Evolutionary conservation across 2,797 vertebrate species (phyloP), one percentile per base, ranked within the genome.

Genomic region (Eidolon dupreanum): DNA sequence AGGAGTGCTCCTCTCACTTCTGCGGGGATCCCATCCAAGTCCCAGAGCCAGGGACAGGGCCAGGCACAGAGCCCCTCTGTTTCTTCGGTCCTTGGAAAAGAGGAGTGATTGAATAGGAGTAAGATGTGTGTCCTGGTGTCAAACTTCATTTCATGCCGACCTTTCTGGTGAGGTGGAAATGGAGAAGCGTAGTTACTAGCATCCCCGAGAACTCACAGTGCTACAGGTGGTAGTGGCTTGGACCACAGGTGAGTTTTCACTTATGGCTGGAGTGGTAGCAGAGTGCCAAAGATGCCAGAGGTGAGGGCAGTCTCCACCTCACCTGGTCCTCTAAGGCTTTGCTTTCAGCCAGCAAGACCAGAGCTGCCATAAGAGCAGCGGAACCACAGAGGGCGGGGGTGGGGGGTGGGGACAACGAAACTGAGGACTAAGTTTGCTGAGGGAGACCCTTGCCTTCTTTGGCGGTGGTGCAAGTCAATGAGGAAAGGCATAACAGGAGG

Each of bases 351-450:
- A 26, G 22, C 22, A 85, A 49, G 38, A 38, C 43, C 63, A 15
- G 57, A 41, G 49, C 11, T 17, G 68, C 31, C 77, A 81, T 0
- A 1, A 26, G 33, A 75, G 31, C 61, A 31, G 5, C 33, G 24
- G 22, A 51, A 49, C 8, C 17, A 8, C 0, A 2, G 6, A 10
- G 10, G 5, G 13, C 13, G 15, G 49, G 15, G 15, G 1, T 0
- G 49, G 49, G 49, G 49, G 49, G 8, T 10, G 46, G 46, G 46
- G 46, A 13, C 13, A 46, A 4, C 15, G 15, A 49, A 12, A 20
- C 0, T 1, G 5, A 36, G 70, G 66, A 65, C 28, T 10, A 5
- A 12, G 10, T 38, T 36, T 24, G 26, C 73, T 3, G 8, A 51
- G 36, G 68, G 46, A 74, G 24, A 31, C 2, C 19, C 36, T 55